Percentiles rank a stretch among this genome's conserved stretches.
Conservation (phyloP, 2,113 vertebrate genomes). For the Nesogale talazaci region DNA sequence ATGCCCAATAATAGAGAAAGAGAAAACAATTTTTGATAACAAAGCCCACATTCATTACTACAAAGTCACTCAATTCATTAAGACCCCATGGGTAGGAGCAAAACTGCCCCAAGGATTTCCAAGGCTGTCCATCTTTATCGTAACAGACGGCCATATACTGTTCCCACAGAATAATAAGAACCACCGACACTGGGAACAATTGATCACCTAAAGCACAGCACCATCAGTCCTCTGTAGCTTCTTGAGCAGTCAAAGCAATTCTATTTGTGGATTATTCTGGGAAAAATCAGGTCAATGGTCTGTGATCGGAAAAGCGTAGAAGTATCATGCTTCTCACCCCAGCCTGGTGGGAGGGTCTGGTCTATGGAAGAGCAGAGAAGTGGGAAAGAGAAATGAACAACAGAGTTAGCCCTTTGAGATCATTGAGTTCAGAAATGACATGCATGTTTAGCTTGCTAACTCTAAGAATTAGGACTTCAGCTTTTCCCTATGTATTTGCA, state of each 20-base stretch:
- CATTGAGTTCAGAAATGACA: background rate
- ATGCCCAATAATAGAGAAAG: no score
- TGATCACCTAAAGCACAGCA: background rate
- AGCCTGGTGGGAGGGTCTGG: background rate
- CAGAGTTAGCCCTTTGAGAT: background rate
- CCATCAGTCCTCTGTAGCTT: background rate
- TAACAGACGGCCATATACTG: background rate
- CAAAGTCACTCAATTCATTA: no score
- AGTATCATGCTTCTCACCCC: background rate
- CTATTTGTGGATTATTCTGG: background rate
- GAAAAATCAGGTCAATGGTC: slow-evolving; percentile 9
- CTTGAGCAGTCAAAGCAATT: background rate
- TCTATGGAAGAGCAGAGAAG: background rate
- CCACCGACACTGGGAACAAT: no score
- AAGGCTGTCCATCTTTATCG: background rate
- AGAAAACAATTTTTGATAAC: no score
- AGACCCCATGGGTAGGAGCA: background rate
- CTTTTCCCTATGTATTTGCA: background rate
- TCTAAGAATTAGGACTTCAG: background rate
- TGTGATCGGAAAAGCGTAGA: background rate
- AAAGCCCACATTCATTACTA: no score
- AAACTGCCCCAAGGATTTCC: background rate
- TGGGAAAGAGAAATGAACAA: background rate
- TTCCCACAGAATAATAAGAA: background rate
- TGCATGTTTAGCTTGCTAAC: background rate